A percentile compares a stretch with the other conserved stretches of the same genome.
phyloP scores from a whole-genome alignment of 1,140 invertebrate species.

The Ephestia elutella region DNA sequence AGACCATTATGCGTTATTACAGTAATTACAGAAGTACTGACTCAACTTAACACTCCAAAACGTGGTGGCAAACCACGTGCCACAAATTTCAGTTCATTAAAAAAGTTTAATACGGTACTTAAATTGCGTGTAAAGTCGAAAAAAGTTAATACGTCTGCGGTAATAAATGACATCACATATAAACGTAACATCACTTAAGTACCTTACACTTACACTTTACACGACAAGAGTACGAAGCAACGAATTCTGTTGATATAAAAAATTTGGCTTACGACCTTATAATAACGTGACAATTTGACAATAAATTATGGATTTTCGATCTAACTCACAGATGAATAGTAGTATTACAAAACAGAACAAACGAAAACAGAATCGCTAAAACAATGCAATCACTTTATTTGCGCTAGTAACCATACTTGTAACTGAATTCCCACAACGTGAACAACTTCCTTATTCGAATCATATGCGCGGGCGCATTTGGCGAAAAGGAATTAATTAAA shows the following conservation, averaged over 20 bases:
- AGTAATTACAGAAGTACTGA: constrained; percentile 17
- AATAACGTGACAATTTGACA: no score
- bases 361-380: not conserved
- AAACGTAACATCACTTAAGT: not conserved
- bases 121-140: constrained; percentile 17
- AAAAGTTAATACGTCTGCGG: constrained; percentile 20
- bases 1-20: constrained; percentile 20
- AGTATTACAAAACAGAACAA: not conserved
- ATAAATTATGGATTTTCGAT: no score
- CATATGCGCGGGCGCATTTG: constrained; percentile 8
- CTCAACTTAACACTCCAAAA: constrained; percentile 18
- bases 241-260: not conserved
- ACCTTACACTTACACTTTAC: not conserved
- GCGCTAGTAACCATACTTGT: not conserved
- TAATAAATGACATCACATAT: constrained; percentile 22
- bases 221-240: not conserved
- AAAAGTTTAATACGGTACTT: constrained; percentile 24
- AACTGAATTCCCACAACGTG: not conserved
- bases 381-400: constrained; percentile 14
- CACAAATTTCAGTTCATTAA: constrained; percentile 24
- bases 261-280: no score
- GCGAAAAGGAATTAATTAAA: constrained; percentile 62
- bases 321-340: not conserved
- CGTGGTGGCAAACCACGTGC: constrained; percentile 14
- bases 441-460: not conserved